Conservation (phyloP, 1,140 invertebrate species). For the Mya arenaria region DNA sequence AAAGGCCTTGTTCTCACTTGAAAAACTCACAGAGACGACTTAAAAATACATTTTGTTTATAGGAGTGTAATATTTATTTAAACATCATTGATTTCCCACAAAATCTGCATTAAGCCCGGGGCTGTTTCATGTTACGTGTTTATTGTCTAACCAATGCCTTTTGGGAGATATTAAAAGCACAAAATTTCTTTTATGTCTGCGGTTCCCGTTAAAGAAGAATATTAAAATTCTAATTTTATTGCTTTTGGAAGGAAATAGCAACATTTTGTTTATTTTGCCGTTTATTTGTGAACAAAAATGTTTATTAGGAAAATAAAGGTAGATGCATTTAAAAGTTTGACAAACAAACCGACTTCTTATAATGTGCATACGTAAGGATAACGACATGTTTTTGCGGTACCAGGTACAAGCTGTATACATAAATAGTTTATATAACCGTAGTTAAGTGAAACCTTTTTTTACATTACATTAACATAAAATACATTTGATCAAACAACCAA, state of each 20-base stretch:
- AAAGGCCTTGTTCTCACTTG: constrained; percentile 9
- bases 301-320: neutral
- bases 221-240: neutral
- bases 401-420: too few relatives aligned
- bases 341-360: too few relatives aligned
- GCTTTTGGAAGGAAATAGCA: constrained; percentile 10
- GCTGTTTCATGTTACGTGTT: constrained; percentile 42
- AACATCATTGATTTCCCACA: constrained; percentile 44
- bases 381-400: too few relatives aligned
- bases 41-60: constrained; percentile 8
- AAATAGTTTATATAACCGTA: too few relatives aligned
- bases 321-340: neutral
- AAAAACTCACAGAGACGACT: neutral
- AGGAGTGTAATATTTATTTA: constrained; percentile 30
- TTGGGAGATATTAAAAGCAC: constrained; percentile 6
- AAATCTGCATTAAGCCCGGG: constrained; percentile 25
- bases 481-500: too few relatives aligned
- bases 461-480: too few relatives aligned
- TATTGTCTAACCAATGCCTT: constrained; percentile 25
- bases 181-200: neutral
- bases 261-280: neutral
- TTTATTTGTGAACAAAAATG: constrained; percentile 34
- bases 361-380: too few relatives aligned
- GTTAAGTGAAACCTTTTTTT: too few relatives aligned
- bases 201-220: neutral